Evolutionary conservation across 2,888 invertebrate species (phyloP).

Genomic region (Eucera pruinosa): DNA sequence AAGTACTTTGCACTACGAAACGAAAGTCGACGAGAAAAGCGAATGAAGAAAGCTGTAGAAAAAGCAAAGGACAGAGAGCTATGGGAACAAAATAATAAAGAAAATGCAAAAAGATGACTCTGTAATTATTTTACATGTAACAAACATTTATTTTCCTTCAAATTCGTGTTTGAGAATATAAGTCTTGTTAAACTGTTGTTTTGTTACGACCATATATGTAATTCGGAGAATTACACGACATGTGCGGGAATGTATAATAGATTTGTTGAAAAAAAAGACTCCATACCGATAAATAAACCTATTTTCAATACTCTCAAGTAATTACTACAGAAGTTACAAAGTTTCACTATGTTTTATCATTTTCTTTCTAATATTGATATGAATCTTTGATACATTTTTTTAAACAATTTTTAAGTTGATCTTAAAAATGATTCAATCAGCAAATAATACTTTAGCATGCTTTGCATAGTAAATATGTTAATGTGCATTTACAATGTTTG

Average conservation of each 20-base stretch:
- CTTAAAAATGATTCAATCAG: slow-evolving; percentile 6
- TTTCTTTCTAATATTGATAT: not conserved
- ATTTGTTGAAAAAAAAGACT: slow-evolving; percentile 14
- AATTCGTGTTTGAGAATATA: slow-evolving; percentile 35
- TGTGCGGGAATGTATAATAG: slow-evolving; percentile 37
- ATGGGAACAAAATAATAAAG: slow-evolving; percentile 75
- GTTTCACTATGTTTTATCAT: not conserved
- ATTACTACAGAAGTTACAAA: slow-evolving; percentile 7
- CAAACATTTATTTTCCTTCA: slow-evolving; percentile 51
- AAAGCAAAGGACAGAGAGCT: slow-evolving; percentile 79
- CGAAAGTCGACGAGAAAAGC: slow-evolving; percentile 88
- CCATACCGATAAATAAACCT: not conserved
- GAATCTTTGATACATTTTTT: not conserved
- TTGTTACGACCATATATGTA: slow-evolving; percentile 19
- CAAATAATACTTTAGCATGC: slow-evolving; percentile 6
- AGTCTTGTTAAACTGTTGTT: slow-evolving; percentile 23
- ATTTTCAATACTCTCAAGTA: slow-evolving; percentile 9
- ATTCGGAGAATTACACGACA: slow-evolving; percentile 30
- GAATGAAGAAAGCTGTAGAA: slow-evolving; percentile 84
- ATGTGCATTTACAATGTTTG: slow-evolving; percentile 8
- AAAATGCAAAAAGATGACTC: slow-evolving; percentile 73
- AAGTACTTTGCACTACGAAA: slow-evolving; percentile 90
- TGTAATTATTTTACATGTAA: slow-evolving; percentile 44
- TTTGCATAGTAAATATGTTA: slow-evolving; percentile 28
- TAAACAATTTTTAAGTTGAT: not conserved